Evolutionary conservation across 2,113 vertebrate genomes (phyloP).

Genomic region (Acanthisitta chloris): DNA sequence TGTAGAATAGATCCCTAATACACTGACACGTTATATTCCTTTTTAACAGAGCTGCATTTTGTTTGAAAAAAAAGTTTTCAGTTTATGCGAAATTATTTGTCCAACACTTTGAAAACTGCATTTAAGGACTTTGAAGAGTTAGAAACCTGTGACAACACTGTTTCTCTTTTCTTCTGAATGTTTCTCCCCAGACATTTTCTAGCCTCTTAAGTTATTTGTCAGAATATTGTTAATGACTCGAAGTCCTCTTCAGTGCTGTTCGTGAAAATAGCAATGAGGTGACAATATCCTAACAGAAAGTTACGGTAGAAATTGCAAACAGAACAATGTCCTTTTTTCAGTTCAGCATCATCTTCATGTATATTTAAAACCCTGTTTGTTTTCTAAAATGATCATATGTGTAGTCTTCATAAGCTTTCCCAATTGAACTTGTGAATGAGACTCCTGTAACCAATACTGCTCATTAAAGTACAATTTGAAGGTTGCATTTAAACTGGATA

Average conservation of each 20-base stretch:
- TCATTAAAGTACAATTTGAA: conserved; percentile 39
- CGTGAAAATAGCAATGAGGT: neutral
- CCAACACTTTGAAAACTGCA: neutral
- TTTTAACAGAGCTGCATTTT: neutral
- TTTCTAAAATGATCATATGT: neutral
- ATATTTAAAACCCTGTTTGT: neutral
- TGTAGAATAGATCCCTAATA: neutral
- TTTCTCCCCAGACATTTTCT: neutral
- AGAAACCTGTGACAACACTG: neutral
- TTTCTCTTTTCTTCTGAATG: neutral
- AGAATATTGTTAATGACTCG: neutral
- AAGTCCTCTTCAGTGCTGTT: neutral
- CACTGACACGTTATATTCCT: neutral
- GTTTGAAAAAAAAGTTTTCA: neutral
- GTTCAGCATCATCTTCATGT: neutral
- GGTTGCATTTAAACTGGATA: neutral
- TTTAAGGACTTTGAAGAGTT: neutral
- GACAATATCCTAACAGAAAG: neutral
- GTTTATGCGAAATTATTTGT: neutral
- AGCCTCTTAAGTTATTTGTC: neutral
- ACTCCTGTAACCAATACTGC: conserved; percentile 18
- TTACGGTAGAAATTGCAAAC: neutral
- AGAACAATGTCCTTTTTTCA: neutral
- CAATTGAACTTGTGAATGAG: neutral
- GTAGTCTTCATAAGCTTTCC: neutral